Base-by-base conservation (phyloP, 1,140 invertebrate species). In the Drosophila sulfurigaster region DNA sequence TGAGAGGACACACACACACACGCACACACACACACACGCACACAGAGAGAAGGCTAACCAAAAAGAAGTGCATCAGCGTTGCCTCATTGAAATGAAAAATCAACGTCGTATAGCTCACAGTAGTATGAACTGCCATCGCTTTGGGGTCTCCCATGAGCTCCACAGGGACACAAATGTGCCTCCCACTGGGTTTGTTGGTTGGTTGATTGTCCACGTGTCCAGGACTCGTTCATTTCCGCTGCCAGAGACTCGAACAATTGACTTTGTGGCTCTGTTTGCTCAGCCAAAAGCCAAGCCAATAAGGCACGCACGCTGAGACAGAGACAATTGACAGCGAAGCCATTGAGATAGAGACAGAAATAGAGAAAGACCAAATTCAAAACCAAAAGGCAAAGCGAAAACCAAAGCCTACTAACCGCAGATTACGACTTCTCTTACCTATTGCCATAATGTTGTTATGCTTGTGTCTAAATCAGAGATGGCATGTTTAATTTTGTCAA, bases 81-180 rank as follows among this genome's bases (percentile, higher is more conserved):
- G 5, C 20, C 63, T 8, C 58, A 79, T 68, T 77, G 75, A 78
- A 87, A 87, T 87, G 82, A 87, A 87, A 87, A 82, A 87, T 87
- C 82, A 87, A 87, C 82, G 72, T 87, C 65, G 60, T 66, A 86
- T 70, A 62, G 46, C 43, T 64, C 73, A 64, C 54, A 70, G 66
- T 43, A 65, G n/a, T 69, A 25, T 59, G 54, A 25, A 25, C 35
- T 8, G 35, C 60, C 66, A 41, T 72, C 59, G 35, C 38, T 25
- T 13, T 7, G 32, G 20, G 41, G 41, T 43, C 11, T 13, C 2
- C 41, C 13, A 13, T 8, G 13, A 15, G n/a, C 7, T 5, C 16
- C 25, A 8, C 41, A 7, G 6, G 16, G 28, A 43, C 16, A 43
- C 4, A 25, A 25, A 25, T 25, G 20, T 25, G 59, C 16, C 8